Evolutionary conservation across 2,113 vertebrate species (phyloP).

Genomic region (Willisornis vidua): DNA sequence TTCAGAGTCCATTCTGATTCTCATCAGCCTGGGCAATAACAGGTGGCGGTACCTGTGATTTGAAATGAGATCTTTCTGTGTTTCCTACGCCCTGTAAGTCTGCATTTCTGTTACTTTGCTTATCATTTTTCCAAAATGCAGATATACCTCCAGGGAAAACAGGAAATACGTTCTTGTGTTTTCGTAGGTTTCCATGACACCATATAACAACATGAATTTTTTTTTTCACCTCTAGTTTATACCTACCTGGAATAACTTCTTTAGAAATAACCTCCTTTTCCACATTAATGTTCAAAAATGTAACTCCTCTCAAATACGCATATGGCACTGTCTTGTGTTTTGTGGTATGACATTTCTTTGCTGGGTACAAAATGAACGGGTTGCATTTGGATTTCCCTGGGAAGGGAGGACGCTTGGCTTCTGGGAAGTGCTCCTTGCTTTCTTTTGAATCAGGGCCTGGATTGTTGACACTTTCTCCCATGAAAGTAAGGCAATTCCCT

Average conservation of each 20-base stretch:
- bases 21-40: neutral
- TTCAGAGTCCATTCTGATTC: neutral
- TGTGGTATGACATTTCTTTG: neutral
- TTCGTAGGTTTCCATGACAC: neutral
- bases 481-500: neutral
- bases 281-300: neutral
- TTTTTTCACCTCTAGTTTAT: neutral
- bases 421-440: neutral
- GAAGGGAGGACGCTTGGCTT: neutral
- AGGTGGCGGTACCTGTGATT: neutral
- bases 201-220: neutral
- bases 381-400: neutral
- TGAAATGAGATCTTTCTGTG: neutral
- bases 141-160: neutral
- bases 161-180: neutral
- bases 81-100: neutral
- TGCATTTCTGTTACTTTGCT: neutral
- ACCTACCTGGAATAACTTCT: neutral
- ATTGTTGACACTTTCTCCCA: neutral
- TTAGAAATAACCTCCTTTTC: neutral
- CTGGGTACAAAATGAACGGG: neutral
- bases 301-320: neutral
- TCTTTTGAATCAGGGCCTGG: neutral
- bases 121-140: neutral
- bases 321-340: neutral